These are phyloP conservation scores for Nemopilema nomurai DNA, from an alignment of 30 jellyfish, hydroid and myxozoan genomes.

Conservation along the genomic window DNA sequence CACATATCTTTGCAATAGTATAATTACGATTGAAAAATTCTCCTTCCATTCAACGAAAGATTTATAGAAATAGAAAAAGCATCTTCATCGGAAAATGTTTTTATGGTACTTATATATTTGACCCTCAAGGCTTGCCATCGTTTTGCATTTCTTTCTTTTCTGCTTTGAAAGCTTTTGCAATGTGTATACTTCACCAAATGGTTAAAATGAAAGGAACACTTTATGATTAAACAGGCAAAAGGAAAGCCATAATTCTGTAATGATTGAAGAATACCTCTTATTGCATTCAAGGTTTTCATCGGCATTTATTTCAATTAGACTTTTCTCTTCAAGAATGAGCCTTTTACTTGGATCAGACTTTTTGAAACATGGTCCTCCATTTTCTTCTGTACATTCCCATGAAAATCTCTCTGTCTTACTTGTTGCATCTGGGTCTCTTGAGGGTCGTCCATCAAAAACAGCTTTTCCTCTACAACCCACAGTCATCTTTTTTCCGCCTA, in stretches of 20 bases:
- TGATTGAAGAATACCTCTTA: constrained; percentile 19
- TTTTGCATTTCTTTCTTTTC: too few species aligned
- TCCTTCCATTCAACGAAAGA: too few species aligned
- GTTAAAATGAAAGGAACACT: too few species aligned
- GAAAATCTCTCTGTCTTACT: not conserved
- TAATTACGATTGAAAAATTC: too few species aligned
- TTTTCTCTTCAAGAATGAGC: constrained; percentile 17
- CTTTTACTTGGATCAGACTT: constrained; percentile 30
- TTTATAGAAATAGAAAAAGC: too few species aligned
- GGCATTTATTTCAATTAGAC: not conserved
- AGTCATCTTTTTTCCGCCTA: constrained; percentile 64
- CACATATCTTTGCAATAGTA: too few species aligned
- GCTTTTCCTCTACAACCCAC: constrained; percentile 47
- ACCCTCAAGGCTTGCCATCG: too few species aligned
- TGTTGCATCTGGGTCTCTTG: constrained; percentile 49
- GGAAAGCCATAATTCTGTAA: not conserved
- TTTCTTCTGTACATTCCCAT: constrained; percentile 49
- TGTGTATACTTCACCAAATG: too few species aligned
- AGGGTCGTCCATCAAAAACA: constrained; percentile 49
- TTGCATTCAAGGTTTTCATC: constrained; percentile 39
- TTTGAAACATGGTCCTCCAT: constrained; percentile 47
- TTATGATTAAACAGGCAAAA: too few species aligned
- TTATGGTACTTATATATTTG: too few species aligned
- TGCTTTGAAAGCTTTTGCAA: too few species aligned
- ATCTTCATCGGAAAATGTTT: too few species aligned